Base-by-base conservation (phyloP, 2,113 vertebrate species). In the Vulpes vulpes region DNA sequence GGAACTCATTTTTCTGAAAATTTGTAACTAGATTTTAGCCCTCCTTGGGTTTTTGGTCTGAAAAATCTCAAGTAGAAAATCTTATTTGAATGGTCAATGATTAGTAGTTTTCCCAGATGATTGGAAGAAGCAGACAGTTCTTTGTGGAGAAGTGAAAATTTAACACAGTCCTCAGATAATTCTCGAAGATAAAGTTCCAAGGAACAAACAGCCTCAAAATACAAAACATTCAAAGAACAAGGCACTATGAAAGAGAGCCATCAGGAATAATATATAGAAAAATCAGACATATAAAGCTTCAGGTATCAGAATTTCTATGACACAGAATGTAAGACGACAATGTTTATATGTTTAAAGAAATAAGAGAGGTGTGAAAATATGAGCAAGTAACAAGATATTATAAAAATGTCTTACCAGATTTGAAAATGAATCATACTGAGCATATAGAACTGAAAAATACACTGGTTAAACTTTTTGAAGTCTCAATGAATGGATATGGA, bases 111-210 rank as follows among this genome's bases (percentile, higher is more conserved):
- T 60, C 60, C 17, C 55, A 91, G 67, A 38, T 64, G 51, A 83
- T 25, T 84, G 11, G 23, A 74, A 95, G 60, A 81, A 65, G 4
- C 14, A 80, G 2, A 62, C 3, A 55, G 85, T 60, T 23, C 14
- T 89, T 93, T 73, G 49, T 27, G 27, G 30, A 96, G 43, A 85
- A 93, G 55, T 49, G 49, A 90, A 81, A 60, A 11, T 87, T 94
- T 91, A 97, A 78, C 32, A 55, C 35, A 38, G 25, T 65, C 71
- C 80, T 80, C 35, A 89, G 32, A 20, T 57, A 83, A 88, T 86
- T 91, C 67, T 91, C 67, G 22, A 67, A 16, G 12, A 51, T 87
- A 88, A 81, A 74, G n/a, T 53, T 94, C 55, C 57, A 97, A 76
- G 22, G n/a, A 83, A 60, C 8, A 53, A 5, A 17, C 57, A 57